A percentile compares a stretch with the other conserved stretches of the same genome.
Evolutionary conservation across 2,113 vertebrate genomes (phyloP).

Genomic region (Amblyornis subalaris): DNA sequence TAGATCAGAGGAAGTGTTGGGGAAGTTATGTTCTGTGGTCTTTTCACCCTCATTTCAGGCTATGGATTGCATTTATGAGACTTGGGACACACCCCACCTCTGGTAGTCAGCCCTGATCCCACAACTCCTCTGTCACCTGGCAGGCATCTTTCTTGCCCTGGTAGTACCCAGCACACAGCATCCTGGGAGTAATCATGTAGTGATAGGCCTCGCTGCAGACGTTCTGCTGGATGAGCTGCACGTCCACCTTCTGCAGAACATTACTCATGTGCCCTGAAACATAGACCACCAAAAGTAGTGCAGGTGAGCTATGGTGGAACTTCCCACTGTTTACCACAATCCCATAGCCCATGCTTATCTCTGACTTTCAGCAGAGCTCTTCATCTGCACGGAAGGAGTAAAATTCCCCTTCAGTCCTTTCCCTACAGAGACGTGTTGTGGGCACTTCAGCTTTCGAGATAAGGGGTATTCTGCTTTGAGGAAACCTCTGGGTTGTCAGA

Average conservation of each 20-base stretch:
- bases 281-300: neutral
- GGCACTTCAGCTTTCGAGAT: neutral
- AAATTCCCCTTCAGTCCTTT: neutral
- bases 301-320: neutral
- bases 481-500: neutral
- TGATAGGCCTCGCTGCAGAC: conserved; percentile 83
- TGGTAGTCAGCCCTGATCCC: neutral
- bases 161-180: conserved; percentile 91
- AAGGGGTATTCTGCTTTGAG: neutral
- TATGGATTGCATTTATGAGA: neutral
- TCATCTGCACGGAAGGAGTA: neutral
- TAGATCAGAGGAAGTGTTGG: neutral
- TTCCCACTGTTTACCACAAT: neutral
- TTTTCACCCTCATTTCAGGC: neutral
- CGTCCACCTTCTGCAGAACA: conserved; percentile 83
- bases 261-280: conserved; percentile 76
- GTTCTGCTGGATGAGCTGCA: conserved; percentile 84
- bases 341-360: neutral
- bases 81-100: neutral
- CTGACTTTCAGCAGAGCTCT: neutral
- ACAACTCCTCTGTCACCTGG: conserved; percentile 72
- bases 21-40: neutral
- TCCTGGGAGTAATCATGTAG: conserved; percentile 85
- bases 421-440: neutral
- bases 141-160: conserved; percentile 88